phyloP scores from a whole-genome alignment of 2,888 invertebrate genomes.

The Adineta ricciae region DNA sequence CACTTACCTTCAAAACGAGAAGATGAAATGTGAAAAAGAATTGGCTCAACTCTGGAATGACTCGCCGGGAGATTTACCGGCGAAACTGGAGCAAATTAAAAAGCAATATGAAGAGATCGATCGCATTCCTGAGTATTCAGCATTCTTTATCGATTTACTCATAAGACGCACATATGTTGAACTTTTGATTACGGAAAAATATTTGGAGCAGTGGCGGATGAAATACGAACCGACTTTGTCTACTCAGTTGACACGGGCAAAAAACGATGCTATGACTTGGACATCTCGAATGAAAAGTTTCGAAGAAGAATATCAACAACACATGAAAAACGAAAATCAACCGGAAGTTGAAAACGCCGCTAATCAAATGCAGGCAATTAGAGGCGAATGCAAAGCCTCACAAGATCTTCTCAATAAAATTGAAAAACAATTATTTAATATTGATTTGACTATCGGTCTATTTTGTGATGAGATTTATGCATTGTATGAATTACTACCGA shows the following conservation, averaged over 20 bases:
- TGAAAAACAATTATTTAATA: background rate
- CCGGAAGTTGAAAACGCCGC: background rate
- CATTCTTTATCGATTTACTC: background rate
- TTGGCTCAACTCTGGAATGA: background rate
- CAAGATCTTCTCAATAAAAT: background rate
- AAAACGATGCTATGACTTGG: background rate
- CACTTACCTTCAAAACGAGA: background rate
- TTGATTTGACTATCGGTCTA: background rate
- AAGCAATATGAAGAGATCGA: background rate
- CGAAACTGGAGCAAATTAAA: too few relatives aligned
- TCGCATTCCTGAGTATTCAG: background rate
- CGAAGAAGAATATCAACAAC: background rate
- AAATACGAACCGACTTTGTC: background rate
- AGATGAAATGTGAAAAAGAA: background rate
- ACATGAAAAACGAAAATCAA: background rate
- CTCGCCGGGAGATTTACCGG: background rate
- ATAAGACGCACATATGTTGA: background rate
- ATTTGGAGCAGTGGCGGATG: background rate
- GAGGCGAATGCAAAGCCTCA: too few relatives aligned
- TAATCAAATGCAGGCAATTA: background rate
- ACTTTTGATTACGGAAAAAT: background rate
- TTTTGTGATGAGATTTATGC: background rate
- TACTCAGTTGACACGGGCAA: background rate
- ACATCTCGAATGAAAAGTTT: background rate
- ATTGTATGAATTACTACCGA: background rate